Evolutionary conservation across 2,888 invertebrate species (phyloP).

Genomic region (Nephrocerus scutellatus): DNA sequence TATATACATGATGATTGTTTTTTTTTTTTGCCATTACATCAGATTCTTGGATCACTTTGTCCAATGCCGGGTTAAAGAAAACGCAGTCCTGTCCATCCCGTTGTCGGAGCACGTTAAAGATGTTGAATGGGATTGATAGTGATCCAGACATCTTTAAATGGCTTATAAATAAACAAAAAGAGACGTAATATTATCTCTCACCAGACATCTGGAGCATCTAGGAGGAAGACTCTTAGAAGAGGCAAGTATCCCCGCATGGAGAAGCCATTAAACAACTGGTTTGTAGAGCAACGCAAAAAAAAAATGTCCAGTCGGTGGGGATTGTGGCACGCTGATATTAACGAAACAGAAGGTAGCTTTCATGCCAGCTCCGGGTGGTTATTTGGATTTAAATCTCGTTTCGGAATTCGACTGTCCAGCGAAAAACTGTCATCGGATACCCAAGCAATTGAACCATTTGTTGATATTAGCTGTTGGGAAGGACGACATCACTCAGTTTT

Average conservation of each 20-base stretch:
- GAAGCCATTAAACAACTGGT: conserved; percentile 2
- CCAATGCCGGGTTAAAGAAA: no score
- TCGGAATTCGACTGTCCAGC: conserved; percentile 5
- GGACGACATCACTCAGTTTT: no score
- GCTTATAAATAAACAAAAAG: conserved; percentile 6
- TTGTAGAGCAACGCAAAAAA: no score
- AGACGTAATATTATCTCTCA: conserved; percentile 6
- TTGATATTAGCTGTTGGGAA: no score
- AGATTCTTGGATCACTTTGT: no score
- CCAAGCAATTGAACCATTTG: conserved; percentile 5
- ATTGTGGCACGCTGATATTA: conserved; percentile 5
- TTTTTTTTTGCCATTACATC: no score
- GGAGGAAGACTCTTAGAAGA: conserved; percentile 5
- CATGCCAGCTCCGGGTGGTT: conserved; percentile 5
- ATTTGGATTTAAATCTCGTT: conserved; percentile 4
- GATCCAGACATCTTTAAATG: no score
- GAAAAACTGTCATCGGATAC: conserved; percentile 2
- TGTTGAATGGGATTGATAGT: no score
- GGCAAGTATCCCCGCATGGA: conserved; percentile 1
- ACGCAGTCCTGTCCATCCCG: no score
- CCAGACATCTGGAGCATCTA: conserved; percentile 1
- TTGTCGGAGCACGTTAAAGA: no score
- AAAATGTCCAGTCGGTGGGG: conserved; percentile 6
- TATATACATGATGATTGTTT: no score
- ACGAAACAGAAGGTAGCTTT: conserved; percentile 6